These are phyloP conservation scores for Gorsachius magnificus DNA, from an alignment of 2,797 vertebrate genomes.

Conservation along the genomic window DNA sequence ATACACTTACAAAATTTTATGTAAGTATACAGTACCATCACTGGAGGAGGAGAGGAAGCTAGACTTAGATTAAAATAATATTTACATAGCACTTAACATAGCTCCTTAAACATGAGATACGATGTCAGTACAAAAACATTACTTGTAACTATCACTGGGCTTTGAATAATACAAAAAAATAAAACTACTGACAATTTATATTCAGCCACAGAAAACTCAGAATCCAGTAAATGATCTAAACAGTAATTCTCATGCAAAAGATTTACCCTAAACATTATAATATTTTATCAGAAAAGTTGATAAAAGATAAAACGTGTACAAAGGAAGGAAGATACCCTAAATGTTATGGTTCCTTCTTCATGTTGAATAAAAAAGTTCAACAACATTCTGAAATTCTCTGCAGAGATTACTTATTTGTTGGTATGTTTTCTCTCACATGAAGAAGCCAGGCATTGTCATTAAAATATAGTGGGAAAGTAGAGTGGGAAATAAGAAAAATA, in stretches of 20 bases:
- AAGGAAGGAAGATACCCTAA: not conserved
- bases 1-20: not conserved
- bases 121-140: not conserved
- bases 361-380: not conserved
- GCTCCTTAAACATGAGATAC: not conserved
- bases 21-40: not conserved
- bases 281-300: not conserved
- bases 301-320: not conserved
- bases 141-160: not conserved
- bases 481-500: not conserved
- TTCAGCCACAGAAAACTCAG: not conserved
- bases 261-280: not conserved
- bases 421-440: not conserved
- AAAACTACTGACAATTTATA: not conserved
- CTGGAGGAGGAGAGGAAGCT: not conserved
- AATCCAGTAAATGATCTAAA: not conserved
- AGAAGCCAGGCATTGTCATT: constrained; percentile 11
- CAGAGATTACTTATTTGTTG: not conserved
- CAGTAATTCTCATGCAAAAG: not conserved
- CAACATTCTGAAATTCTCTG: not conserved
- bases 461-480: not conserved
- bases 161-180: not conserved
- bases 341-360: not conserved
- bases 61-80: not conserved
- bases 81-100: not conserved